Evolutionary conservation across 2,113 vertebrate genomes (phyloP).

Genomic region (Cepphus grylle): DNA sequence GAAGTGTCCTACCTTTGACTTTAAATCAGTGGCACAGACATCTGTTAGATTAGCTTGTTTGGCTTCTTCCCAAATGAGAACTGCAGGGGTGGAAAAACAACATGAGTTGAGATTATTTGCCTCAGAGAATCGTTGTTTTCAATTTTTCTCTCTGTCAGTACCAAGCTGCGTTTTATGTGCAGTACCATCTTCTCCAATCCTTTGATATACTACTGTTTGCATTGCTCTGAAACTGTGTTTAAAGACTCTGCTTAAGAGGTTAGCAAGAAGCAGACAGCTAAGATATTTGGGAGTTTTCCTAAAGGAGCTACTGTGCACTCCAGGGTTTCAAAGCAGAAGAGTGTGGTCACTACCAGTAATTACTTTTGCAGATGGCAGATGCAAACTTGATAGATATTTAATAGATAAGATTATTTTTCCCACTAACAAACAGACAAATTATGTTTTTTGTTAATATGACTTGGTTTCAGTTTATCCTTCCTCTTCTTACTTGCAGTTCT

Average conservation of each 20-base stretch:
- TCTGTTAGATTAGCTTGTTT: slow-evolving; percentile 45
- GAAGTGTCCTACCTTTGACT: slow-evolving; percentile 43
- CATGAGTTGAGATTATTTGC: slow-evolving; percentile 42
- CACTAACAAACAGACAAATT: neutral
- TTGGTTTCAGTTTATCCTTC: neutral
- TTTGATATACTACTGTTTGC: slow-evolving; percentile 28
- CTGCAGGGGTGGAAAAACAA: slow-evolving; percentile 39
- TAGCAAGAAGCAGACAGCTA: neutral
- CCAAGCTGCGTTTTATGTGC: slow-evolving; percentile 19
- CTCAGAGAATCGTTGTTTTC: slow-evolving; percentile 26
- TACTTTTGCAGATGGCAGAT: neutral
- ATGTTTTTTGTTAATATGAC: neutral
- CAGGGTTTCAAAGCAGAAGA: neutral
- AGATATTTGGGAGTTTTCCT: neutral
- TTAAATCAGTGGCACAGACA: slow-evolving; percentile 22
- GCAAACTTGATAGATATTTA: neutral
- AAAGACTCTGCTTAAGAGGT: neutral
- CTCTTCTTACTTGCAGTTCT: neutral
- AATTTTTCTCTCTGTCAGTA: slow-evolving; percentile 57
- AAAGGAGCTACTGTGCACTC: neutral
- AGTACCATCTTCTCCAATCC: neutral
- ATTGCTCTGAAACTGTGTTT: slow-evolving; percentile 14
- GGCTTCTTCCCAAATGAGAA: slow-evolving; percentile 24
- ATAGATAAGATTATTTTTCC: neutral
- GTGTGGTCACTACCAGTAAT: neutral